Evolutionary conservation across 2,888 invertebrate genomes (phyloP).

Genomic region (Cantharis lateralis): DNA sequence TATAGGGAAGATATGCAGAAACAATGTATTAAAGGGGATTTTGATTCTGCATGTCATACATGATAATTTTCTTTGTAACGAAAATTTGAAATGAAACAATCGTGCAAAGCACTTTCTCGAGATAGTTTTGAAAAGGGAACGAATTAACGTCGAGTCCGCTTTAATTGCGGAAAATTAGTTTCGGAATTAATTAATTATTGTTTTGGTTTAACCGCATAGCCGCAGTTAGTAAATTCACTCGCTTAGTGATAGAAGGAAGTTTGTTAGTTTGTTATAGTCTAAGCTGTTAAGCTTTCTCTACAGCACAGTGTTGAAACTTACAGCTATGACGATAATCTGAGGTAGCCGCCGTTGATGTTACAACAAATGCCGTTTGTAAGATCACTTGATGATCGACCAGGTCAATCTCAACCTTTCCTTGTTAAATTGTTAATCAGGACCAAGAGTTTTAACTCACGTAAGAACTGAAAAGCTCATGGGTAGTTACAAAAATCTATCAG

Average conservation of each 20-base stretch:
- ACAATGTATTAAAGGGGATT: slow-evolving; percentile 2
- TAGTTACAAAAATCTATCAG: no score
- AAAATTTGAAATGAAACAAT: neutral
- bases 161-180: neutral
- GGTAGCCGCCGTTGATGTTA: no score
- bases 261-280: neutral
- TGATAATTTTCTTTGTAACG: neutral
- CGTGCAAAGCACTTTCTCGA: neutral
- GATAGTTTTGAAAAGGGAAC: no score
- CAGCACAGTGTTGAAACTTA: no score
- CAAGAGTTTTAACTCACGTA: no score
- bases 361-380: no score
- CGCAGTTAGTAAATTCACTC: neutral
- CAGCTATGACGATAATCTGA: no score
- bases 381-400: no score
- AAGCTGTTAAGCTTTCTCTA: neutral
- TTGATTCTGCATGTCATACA: neutral
- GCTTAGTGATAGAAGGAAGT: neutral
- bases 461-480: no score
- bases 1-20: slow-evolving; percentile 8
- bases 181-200: neutral
- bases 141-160: neutral
- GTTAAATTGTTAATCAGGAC: no score
- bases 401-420: no score
- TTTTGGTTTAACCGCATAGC: neutral